Evolutionary conservation across 1,140 invertebrate genomes (phyloP).

Genomic region (Drosophila ercepeae): DNA sequence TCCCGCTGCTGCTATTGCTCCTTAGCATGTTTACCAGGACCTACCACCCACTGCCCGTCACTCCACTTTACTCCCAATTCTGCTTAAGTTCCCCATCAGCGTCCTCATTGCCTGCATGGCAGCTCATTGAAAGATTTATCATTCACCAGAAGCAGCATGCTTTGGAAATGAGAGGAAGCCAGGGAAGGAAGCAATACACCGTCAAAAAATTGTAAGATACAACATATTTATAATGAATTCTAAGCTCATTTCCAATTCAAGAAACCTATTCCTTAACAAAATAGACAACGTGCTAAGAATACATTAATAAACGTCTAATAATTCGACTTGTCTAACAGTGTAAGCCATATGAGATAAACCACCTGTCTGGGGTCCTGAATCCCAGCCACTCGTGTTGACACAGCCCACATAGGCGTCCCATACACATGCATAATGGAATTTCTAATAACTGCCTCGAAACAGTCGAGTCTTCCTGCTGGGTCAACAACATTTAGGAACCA

Average conservation of each 20-base stretch:
- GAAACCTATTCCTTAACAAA: neutral
- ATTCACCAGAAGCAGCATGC: conserved; percentile 44
- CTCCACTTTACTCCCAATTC: neutral
- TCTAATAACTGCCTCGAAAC: conserved; percentile 61
- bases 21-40: conserved; percentile 44
- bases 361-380: conserved; percentile 29
- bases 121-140: conserved; percentile 73
- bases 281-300: no score
- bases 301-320: neutral
- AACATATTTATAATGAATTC: neutral
- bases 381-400: conserved; percentile 60
- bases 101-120: conserved; percentile 19
- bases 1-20: conserved; percentile 23
- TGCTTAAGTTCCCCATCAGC: conserved; percentile 28
- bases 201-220: conserved; percentile 1
- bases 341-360: conserved; percentile 13
- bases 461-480: conserved; percentile 31
- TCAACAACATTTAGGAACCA: conserved; percentile 60
- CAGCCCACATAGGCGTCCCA: conserved; percentile 48
- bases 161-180: conserved; percentile 10
- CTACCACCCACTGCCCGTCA: neutral
- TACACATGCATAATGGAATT: conserved; percentile 76
- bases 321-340: conserved; percentile 7
- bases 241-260: neutral
- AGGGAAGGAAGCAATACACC: conserved; percentile 6